Base-by-base conservation (phyloP, 2,113 vertebrate species). In the Grus americana region DNA sequence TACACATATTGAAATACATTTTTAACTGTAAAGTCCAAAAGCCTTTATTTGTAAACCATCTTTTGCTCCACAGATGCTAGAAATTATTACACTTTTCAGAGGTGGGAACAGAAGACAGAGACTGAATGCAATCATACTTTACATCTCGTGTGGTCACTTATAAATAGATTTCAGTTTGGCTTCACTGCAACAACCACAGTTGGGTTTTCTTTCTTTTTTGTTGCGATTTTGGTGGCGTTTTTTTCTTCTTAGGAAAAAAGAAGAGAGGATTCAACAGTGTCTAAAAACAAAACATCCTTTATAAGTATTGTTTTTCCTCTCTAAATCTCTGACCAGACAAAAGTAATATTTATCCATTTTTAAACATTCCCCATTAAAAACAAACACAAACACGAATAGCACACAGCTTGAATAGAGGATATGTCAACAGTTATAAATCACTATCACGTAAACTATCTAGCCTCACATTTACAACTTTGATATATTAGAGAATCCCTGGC, bases 321-420 rank as follows among this genome's bases (percentile, higher is more conserved):
- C 55, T 38, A 26, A 68, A 83, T 66, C 71, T 91, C 17, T 34
- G 55, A 83, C 90, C 91, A 93, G 73, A 88, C 67, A 90, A 83
- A 95, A 94, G 94, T 68, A 76, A 82, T 90, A 83, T 96, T 96
- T 97, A 87, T 90, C 61, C 91, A 23, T 63, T 94, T 96, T 94
- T 68, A 95, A 97, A 94, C 92, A 70, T 44, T 83, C 62, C 59
- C 86, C 90, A 80, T 66, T 73, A 30, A 88, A 97, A 96, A 90
- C 79, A 94, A 97, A 96, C 78, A 76, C 59, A 68, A 26, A 36
- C 92, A 76, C 26, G 90, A 95, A 90, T 52, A 96, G 94, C 85
- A 68, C 86, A 59, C 74, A 88, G 96, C 92, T 22, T 42, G 84
- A 85, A 76, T 8, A 84, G 71, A 92, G 94, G 71, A 80, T 81